Conservation (phyloP, 2,888 invertebrate species). For the Globia sparganii region DNA sequence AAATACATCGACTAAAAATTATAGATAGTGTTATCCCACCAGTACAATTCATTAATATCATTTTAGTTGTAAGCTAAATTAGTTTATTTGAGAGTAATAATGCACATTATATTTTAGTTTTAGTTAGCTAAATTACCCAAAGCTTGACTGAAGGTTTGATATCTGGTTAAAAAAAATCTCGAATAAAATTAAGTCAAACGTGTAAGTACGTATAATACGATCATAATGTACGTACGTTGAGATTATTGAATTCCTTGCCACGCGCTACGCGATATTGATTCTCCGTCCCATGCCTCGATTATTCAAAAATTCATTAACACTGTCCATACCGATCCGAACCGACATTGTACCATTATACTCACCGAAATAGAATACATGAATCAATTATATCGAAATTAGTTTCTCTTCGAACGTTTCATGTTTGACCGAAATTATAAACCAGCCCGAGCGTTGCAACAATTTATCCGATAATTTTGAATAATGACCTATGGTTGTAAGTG, state of each 20-base stretch:
- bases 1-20: slow-evolving; percentile 68
- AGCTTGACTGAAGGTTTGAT: slow-evolving; percentile 54
- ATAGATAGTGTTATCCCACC: slow-evolving; percentile 63
- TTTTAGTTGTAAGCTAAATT: slow-evolving; percentile 72
- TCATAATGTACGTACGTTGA: slow-evolving; percentile 56
- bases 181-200: slow-evolving; percentile 43
- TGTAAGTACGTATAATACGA: slow-evolving; percentile 44
- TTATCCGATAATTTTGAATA: slow-evolving; percentile 18
- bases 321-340: slow-evolving; percentile 83
- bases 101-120: slow-evolving; percentile 48
- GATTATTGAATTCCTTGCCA: slow-evolving; percentile 78
- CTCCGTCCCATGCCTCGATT: slow-evolving; percentile 87
- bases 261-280: slow-evolving; percentile 84
- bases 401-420: slow-evolving; percentile 24
- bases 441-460: slow-evolving; percentile 9
- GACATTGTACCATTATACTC: slow-evolving; percentile 69
- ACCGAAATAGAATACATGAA: slow-evolving; percentile 71
- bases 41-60: slow-evolving; percentile 78
- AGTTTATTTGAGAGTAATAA: slow-evolving; percentile 62
- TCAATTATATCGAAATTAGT: slow-evolving; percentile 62
- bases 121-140: slow-evolving; percentile 49
- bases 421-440: slow-evolving; percentile 16
- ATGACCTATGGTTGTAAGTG: slow-evolving; percentile 47
- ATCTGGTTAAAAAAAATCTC: slow-evolving; percentile 39
- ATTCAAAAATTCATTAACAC: slow-evolving; percentile 88